These are phyloP conservation scores for Cosmorhoe ocellata DNA, from an alignment of 2,888 invertebrate species.

Conservation along the genomic window DNA sequence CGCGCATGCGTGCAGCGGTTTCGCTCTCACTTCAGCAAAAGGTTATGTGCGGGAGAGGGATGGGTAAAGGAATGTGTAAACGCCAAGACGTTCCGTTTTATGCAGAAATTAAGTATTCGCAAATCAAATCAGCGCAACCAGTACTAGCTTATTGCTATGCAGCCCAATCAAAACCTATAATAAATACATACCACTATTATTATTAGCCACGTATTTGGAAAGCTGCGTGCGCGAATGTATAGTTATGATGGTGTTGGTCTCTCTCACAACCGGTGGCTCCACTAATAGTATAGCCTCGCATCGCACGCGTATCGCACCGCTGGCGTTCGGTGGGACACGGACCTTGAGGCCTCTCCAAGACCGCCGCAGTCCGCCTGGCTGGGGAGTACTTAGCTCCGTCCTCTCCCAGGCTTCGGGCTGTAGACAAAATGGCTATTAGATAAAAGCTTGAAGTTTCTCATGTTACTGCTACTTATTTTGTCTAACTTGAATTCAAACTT, in stretches of 20 bases:
- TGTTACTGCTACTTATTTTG: too few relatives aligned
- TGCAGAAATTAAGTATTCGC: too few relatives aligned
- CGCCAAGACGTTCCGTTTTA: too few relatives aligned
- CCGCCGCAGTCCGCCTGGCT: constrained; percentile 64
- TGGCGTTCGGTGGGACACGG: constrained; percentile 61
- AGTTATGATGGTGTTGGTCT: constrained; percentile 59
- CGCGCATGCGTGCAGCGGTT: too few relatives aligned
- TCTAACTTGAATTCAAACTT: too few relatives aligned
- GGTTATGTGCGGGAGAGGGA: too few relatives aligned
- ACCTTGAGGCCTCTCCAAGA: constrained; percentile 69
- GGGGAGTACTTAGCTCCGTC: constrained; percentile 58
- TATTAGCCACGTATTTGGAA: constrained; percentile 74
- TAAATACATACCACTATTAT: constrained; percentile 50
- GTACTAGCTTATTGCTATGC: too few relatives aligned
- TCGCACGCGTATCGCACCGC: constrained; percentile 65
- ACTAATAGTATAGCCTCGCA: constrained; percentile 67
- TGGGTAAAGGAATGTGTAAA: too few relatives aligned
- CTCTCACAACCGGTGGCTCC: constrained; percentile 68
- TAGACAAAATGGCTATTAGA: constrained; percentile 16
- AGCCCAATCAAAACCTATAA: not conserved
- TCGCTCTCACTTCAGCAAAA: too few relatives aligned
- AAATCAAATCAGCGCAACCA: too few relatives aligned
- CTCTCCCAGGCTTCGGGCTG: constrained; percentile 74
- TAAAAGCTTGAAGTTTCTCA: not conserved
- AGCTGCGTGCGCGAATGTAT: constrained; percentile 68